phyloP scores from a whole-genome alignment of 2,113 vertebrate genomes.

The Prinia subflava region DNA sequence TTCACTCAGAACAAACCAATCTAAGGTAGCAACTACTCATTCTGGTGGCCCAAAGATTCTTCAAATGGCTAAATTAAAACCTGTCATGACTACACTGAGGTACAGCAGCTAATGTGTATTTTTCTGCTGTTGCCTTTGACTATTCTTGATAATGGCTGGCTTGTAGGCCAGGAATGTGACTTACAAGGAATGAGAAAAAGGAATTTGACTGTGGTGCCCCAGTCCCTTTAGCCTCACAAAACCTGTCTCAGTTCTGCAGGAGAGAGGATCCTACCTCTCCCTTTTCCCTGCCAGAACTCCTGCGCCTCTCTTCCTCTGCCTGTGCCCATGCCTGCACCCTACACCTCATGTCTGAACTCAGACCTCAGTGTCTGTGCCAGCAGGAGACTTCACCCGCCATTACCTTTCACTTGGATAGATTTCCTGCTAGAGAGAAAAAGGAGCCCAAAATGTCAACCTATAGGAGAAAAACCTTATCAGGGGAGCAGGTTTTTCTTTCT shows the following conservation, averaged over 20 bases:
- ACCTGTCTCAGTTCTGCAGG: background rate
- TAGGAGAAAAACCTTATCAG: background rate
- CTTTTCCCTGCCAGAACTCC: background rate
- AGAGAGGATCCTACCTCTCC: background rate
- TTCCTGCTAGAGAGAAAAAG: background rate
- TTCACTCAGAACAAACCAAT: background rate
- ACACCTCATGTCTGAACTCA: background rate
- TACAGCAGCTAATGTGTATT: background rate
- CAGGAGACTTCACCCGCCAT: background rate
- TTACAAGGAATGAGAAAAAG: background rate
- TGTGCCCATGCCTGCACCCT: background rate
- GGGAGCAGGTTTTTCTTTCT: background rate
- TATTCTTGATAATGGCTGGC: background rate
- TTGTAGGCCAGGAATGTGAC: background rate
- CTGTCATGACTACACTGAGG: background rate
- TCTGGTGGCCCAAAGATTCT: background rate
- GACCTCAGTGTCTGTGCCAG: background rate
- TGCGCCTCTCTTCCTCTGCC: background rate
- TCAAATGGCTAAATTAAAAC: background rate
- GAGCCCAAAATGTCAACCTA: background rate
- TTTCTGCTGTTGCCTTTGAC: background rate
- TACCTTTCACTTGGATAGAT: background rate
- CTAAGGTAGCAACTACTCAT: background rate
- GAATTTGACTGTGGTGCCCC: background rate
- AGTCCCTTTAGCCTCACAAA: background rate